A percentile compares a stretch with the other conserved stretches of the same genome.
phyloP scores from a whole-genome alignment of 2,113 vertebrate species.

The Burhinus oedicnemus region DNA sequence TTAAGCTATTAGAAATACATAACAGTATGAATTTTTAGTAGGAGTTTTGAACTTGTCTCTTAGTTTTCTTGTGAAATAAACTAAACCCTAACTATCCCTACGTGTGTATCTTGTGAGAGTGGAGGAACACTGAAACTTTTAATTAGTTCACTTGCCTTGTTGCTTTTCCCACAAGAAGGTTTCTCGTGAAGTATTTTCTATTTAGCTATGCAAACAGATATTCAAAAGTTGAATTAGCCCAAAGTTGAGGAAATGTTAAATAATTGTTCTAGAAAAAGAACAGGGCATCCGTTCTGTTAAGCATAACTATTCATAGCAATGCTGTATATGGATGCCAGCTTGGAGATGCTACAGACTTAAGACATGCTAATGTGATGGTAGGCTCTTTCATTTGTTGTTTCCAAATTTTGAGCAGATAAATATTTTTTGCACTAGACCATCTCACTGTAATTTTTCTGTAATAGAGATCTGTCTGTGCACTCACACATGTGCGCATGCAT shows the following conservation, averaged over 20 bases:
- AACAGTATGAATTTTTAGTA: not conserved
- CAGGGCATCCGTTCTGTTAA: not conserved
- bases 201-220: not conserved
- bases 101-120: not conserved
- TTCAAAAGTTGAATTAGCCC: not conserved
- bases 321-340: not conserved
- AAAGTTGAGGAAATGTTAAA: not conserved
- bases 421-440: not conserved
- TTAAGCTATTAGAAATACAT: not conserved
- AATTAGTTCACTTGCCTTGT: not conserved
- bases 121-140: not conserved
- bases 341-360: not conserved
- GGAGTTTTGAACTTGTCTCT: not conserved
- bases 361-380: not conserved
- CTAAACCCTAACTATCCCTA: not conserved
- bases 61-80: not conserved
- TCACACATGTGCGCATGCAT: accelerated
- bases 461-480: not conserved
- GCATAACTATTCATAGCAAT: not conserved
- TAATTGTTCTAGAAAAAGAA: not conserved
- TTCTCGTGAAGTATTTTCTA: not conserved
- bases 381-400: not conserved
- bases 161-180: not conserved
- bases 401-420: not conserved
- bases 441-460: not conserved